These are phyloP conservation scores for Acrobasis suavella DNA, from an alignment of 2,888 invertebrate species.

Conservation along the genomic window DNA sequence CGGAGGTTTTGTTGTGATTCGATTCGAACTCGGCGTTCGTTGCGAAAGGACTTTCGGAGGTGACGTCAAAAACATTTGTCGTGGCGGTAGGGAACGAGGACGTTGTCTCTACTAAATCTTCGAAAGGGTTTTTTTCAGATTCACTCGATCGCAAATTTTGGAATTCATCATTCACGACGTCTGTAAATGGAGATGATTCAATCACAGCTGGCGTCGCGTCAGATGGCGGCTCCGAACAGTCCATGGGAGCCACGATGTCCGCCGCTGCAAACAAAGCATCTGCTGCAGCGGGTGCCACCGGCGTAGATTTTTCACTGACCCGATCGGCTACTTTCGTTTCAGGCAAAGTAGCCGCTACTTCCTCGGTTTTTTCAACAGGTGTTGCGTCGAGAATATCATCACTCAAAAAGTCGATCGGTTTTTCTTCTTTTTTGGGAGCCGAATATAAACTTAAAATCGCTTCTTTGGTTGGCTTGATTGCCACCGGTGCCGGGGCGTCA, in stretches of 20 bases:
- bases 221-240: slow-evolving; percentile 59
- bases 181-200: slow-evolving; percentile 63
- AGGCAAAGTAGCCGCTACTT: neutral
- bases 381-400: slow-evolving; percentile 78
- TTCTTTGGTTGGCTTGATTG: slow-evolving; percentile 79
- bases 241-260: slow-evolving; percentile 53
- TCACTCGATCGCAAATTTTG: slow-evolving; percentile 38
- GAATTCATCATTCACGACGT: slow-evolving; percentile 42
- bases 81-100: slow-evolving; percentile 38
- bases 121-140: slow-evolving; percentile 67
- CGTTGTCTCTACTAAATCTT: slow-evolving; percentile 39
- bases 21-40: slow-evolving; percentile 36
- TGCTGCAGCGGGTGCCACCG: neutral
- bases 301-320: slow-evolving; percentile 8
- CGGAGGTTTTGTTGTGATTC: slow-evolving; percentile 35
- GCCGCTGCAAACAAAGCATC: neutral
- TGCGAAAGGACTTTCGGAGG: slow-evolving; percentile 43
- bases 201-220: slow-evolving; percentile 40
- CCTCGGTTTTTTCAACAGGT: slow-evolving; percentile 34
- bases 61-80: slow-evolving; percentile 48
- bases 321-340: neutral
- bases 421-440: slow-evolving; percentile 65
- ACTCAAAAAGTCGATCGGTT: slow-evolving; percentile 81
- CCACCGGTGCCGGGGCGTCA: slow-evolving; percentile 79
- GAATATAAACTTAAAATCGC: slow-evolving; percentile 83